These are phyloP conservation scores for Yponomeuta malinellus DNA, from an alignment of 2,888 invertebrate genomes.

Conservation along the genomic window DNA sequence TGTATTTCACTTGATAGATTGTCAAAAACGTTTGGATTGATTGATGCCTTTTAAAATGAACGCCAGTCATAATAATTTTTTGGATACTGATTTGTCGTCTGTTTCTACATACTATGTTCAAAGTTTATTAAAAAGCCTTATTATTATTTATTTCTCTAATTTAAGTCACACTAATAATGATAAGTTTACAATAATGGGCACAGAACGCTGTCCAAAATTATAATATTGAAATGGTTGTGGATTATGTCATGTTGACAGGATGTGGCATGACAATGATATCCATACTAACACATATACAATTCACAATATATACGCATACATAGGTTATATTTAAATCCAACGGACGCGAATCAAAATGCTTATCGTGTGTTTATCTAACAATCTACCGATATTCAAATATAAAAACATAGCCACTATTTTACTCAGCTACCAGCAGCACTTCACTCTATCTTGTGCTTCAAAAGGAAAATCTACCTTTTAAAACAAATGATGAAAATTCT, in stretches of 20 bases:
- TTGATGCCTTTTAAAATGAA: slow-evolving; percentile 56
- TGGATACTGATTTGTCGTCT: slow-evolving; percentile 30
- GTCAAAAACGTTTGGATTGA: slow-evolving; percentile 45
- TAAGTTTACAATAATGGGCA: background rate
- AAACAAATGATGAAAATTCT: too few species aligned
- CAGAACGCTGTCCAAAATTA: background rate
- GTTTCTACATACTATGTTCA: slow-evolving; percentile 14
- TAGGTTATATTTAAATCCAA: slow-evolving; percentile 36
- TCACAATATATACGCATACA: slow-evolving; percentile 20
- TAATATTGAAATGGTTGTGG: background rate
- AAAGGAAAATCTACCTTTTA: background rate
- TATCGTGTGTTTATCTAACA: slow-evolving; percentile 12
- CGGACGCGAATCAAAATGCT: slow-evolving; percentile 42
- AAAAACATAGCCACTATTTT: slow-evolving; percentile 1
- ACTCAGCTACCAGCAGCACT: background rate
- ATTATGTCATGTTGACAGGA: slow-evolving; percentile 8
- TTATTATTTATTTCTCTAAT: slow-evolving; percentile 27
- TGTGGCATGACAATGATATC: background rate
- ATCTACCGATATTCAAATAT: slow-evolving; percentile 15
- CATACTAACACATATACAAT: slow-evolving; percentile 13
- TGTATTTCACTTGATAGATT: slow-evolving; percentile 6
- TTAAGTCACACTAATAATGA: slow-evolving; percentile 22
- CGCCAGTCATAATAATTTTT: slow-evolving; percentile 49
- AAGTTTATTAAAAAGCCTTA: slow-evolving; percentile 40
- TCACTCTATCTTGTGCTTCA: background rate